Base-by-base conservation (phyloP, 2,797 vertebrate species). In the Emydoidea blandingii region DNA sequence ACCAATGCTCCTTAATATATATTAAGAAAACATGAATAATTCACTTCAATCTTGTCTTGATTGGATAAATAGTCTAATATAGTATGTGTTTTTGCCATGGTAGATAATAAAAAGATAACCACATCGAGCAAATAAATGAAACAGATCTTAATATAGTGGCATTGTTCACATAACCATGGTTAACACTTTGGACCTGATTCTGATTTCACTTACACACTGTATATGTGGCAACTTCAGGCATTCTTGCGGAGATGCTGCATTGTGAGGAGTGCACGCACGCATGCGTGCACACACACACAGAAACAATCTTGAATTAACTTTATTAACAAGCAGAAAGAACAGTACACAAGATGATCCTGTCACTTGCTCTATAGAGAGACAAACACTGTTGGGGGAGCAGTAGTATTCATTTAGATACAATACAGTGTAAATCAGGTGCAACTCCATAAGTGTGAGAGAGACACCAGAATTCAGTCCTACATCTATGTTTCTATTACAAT, bases 21-120 rank as follows among this genome's bases (percentile, higher is more conserved):
- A 4, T 90, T 91, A 68, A 79, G 68, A 95, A 89, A 95, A 82
- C 56, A 23, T 86, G 87, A 87, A 37, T 34, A 88, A 92, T 81
- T 91, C 31, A 85, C 83, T 95, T 81, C 68, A 94, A 25, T 83
- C 1, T 85, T 94, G 91, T 93, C 8, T 47, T 89, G 85, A 91
- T 91, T 92, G 27, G 27, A 79, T 16, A 79, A 74, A 84, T 23
- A 79, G 31, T 79, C 23, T 68, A 78, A 18, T 85, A 49, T 57
- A 49, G 21, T 44, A 50, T 68, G 72, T 50, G 25, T 86, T 89
- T 92, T 82, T 92, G 11, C 14, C 80, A 72, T 41, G 52, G 25
- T 88, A 59, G 82, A 95, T 94, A 92, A 82, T 57, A 93, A 31
- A 80, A 93, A 57, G 23, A 82, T 53, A 91, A 84, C 15, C 47